Conservation (phyloP, 2,797 vertebrate species). For the Phoeniculus purpureus region DNA sequence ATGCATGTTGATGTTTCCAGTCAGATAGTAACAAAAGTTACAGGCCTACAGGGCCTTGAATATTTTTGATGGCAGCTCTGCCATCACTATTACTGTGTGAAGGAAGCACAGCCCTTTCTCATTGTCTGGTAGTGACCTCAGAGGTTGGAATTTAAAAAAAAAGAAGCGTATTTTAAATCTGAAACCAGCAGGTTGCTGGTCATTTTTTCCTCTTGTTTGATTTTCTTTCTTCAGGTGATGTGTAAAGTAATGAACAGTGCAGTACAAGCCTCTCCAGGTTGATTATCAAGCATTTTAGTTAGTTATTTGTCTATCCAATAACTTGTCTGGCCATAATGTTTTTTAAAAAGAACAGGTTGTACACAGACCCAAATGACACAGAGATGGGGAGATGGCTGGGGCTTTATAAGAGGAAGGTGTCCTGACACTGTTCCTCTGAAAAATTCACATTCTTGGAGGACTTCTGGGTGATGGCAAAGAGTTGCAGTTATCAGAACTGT, state of each 20-base stretch:
- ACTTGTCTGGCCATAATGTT: neutral
- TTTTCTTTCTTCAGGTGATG: neutral
- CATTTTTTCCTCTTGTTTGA: neutral
- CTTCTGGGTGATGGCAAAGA: neutral
- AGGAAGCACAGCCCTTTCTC: neutral
- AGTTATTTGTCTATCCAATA: neutral
- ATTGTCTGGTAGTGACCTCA: neutral
- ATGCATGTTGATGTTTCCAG: neutral
- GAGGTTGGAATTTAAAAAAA: neutral
- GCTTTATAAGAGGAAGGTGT: neutral
- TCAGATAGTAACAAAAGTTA: constrained; percentile 39
- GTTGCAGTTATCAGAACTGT: neutral
- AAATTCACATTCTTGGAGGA: neutral
- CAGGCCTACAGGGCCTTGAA: neutral
- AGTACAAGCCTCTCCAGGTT: neutral
- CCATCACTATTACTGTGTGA: neutral
- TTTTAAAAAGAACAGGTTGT: neutral
- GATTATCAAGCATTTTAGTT: neutral
- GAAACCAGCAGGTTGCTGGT: neutral
- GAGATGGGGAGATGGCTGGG: rapidly evolving
- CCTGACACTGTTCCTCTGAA: neutral
- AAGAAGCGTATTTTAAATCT: neutral
- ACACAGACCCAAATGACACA: rapidly evolving
- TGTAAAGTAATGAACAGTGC: neutral
- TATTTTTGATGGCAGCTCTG: constrained; percentile 18